Percentiles rank a stretch among this genome's conserved stretches.
Evolutionary conservation across 2,797 vertebrate genomes (phyloP).

Genomic region (Pangasius djambal): DNA sequence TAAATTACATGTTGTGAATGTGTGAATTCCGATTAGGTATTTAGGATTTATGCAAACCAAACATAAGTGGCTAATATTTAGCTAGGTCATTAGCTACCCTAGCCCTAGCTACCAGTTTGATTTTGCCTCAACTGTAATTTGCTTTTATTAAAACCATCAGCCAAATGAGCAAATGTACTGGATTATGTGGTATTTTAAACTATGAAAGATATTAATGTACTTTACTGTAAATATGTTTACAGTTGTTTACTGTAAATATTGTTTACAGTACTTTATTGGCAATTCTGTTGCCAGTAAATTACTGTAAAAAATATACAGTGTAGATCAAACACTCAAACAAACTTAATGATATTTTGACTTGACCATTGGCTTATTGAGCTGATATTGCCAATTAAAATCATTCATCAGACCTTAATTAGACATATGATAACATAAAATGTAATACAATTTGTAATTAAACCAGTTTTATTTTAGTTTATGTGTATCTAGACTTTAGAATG

Average conservation of each 20-base stretch:
- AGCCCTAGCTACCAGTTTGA: no score
- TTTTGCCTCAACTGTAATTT: not conserved
- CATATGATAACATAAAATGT: not conserved
- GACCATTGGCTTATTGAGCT: not conserved
- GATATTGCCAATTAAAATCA: not conserved
- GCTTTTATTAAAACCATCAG: not conserved
- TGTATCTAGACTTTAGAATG: not conserved
- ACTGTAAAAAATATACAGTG: no score
- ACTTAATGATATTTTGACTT: not conserved
- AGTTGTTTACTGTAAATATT: no score
- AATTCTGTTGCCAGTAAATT: no score
- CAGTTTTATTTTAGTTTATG: not conserved
- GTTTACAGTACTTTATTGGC: no score
- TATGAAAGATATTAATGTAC: not conserved
- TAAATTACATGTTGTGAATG: not conserved
- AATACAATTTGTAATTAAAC: not conserved
- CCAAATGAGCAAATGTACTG: not conserved
- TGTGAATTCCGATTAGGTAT: not conserved
- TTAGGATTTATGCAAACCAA: not conserved
- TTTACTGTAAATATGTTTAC: not conserved
- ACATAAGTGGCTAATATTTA: not conserved
- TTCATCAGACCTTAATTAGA: not conserved
- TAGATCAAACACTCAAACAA: no score
- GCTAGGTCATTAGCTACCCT: no score
- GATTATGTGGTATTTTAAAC: not conserved